phyloP scores from a whole-genome alignment of 2,113 vertebrate genomes.

The Calidris pugnax region DNA sequence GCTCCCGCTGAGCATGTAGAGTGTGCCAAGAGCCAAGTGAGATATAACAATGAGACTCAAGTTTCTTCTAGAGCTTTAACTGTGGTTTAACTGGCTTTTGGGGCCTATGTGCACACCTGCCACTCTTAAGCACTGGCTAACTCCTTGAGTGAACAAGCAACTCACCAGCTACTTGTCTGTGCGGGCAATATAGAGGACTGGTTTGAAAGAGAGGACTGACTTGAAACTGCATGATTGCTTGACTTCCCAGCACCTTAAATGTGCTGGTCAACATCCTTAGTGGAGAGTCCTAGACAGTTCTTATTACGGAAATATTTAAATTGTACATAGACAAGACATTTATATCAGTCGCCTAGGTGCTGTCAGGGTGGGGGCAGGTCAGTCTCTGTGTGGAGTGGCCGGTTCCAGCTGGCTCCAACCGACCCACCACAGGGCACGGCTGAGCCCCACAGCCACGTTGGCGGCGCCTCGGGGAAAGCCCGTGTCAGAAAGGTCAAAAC shows the following conservation, averaged over 20 bases:
- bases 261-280: background rate
- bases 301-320: accelerated
- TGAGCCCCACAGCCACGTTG: accelerated
- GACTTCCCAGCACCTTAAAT: background rate
- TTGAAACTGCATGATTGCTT: accelerated
- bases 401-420: accelerated
- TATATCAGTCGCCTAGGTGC: background rate
- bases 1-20: background rate
- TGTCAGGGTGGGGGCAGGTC: accelerated
- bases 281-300: background rate
- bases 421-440: accelerated
- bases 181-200: accelerated
- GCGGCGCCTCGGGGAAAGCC: accelerated
- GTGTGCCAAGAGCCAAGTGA: background rate
- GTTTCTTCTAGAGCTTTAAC: background rate
- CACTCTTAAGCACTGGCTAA: background rate
- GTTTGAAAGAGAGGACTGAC: background rate
- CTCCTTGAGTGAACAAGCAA: background rate
- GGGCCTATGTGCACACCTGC: background rate
- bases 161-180: background rate
- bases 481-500: accelerated
- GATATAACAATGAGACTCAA: background rate
- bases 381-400: accelerated
- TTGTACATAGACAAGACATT: background rate
- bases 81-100: background rate